Base-by-base conservation (phyloP, 1,140 invertebrate species). In the Listronotus oregonensis region DNA sequence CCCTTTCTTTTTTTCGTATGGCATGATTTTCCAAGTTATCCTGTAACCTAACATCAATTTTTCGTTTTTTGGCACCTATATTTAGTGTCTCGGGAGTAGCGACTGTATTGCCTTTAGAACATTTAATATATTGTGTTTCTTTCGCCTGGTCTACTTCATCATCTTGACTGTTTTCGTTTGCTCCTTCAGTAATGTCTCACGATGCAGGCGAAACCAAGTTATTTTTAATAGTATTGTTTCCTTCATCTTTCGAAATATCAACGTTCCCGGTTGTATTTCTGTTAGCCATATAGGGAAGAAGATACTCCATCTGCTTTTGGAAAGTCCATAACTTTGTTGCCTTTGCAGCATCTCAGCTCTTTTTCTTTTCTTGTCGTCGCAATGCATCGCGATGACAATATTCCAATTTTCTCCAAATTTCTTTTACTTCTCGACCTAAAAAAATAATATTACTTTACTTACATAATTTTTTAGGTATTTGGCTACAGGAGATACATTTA, bases 221-320 rank as follows among this genome's bases (percentile, higher is more conserved):
- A n/a, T n/a, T n/a, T n/a, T n/a, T n/a, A n/a, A n/a, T 52, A 9
- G 27, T 52, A 9, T 37, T 5, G 39, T 50, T 47, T 14, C 14
- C n/a, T 8, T 50, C 49, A 14, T 51, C 32, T 17, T 61, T 31
- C 3, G 10, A 10, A 17, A 52, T 52, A 7, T 9, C 9, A 27
- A 61, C 12, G 47, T 61, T 61, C 14, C 46, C 46, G 6, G 6
- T 14, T 40, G 50, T 14, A 7, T 17, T 14, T 60, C 32, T 54
- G 37, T 57, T 58, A 8, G 64, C 57, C 57, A 65, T 66, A 34
- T 32, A 69, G 34, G 54, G 27, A 43, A 52, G 43, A n/a, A 66
- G 39, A 44, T 66, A 69, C 6, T 39, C 51, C 64, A 69, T 69
- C 15, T 66, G 50, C 32, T 62, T 69, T 18, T 69, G 67, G 50